A percentile compares a stretch with the other conserved stretches of the same genome.
phyloP scores from a whole-genome alignment of 2,113 vertebrate species.

The Lophura nycthemera region DNA sequence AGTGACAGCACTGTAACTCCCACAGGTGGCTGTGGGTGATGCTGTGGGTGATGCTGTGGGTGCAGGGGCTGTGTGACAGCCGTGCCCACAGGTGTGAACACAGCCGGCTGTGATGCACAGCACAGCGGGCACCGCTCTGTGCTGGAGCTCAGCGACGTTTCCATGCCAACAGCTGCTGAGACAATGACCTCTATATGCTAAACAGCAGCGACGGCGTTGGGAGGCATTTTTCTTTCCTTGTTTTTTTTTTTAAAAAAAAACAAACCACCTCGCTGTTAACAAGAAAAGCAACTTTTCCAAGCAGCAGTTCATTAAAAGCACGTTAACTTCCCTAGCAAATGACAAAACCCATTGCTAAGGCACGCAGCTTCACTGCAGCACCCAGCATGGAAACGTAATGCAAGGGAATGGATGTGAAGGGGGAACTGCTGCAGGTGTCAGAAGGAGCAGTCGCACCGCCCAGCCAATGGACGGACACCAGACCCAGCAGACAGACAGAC shows the following conservation, averaged over 20 bases:
- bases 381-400: fast-evolving
- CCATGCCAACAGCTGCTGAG: not conserved
- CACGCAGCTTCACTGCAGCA: fast-evolving
- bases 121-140: not conserved
- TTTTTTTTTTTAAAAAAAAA: not conserved
- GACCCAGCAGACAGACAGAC: too few species aligned
- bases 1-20: not conserved
- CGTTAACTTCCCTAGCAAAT: too few species aligned
- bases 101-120: too few species aligned
- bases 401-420: not conserved
- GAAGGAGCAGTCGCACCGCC: not conserved
- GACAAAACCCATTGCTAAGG: fast-evolving
- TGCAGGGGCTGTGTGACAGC: too few species aligned
- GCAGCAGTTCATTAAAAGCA: not conserved
- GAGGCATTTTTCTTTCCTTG: not conserved
- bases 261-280: too few species aligned
- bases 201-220: not conserved
- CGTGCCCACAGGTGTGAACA: too few species aligned
- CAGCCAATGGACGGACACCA: too few species aligned
- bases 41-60: too few species aligned
- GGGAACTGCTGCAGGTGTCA: fast-evolving
- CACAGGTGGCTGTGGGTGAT: not conserved
- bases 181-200: not conserved
- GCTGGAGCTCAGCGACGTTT: too few species aligned
- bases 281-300: not conserved